Evolutionary conservation across 1,140 invertebrate species (phyloP).

Genomic region (Lethrus apterus): DNA sequence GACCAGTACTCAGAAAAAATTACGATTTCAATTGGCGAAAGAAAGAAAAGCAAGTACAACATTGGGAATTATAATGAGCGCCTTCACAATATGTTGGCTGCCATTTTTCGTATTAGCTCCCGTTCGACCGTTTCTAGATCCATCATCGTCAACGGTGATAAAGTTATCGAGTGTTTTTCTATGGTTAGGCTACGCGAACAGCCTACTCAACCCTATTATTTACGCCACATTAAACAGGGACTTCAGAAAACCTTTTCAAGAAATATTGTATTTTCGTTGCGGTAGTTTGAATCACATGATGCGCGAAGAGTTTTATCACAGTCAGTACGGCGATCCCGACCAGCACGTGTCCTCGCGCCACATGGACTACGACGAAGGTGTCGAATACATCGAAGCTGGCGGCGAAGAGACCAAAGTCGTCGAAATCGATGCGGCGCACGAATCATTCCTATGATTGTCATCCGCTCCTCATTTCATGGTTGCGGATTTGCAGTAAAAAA

Average conservation of each 20-base stretch:
- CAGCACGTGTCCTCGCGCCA: conserved; percentile 41
- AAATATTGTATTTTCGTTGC: conserved; percentile 82
- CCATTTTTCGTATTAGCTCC: conserved; percentile 93
- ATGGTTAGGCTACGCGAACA: conserved; percentile 92
- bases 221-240: conserved; percentile 88
- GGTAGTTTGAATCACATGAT: conserved; percentile 84
- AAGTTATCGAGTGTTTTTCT: conserved; percentile 63
- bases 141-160: conserved; percentile 50
- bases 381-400: conserved; percentile 52
- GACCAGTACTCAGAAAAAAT: conserved; percentile 58
- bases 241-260: conserved; percentile 87
- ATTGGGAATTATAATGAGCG: conserved; percentile 94
- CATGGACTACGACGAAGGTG: conserved; percentile 49
- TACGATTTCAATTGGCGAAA: conserved; percentile 74
- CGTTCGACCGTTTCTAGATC: conserved; percentile 72
- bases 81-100: conserved; percentile 94
- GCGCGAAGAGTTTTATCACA: conserved; percentile 87
- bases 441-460: conserved; percentile 55
- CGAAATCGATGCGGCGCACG: conserved; percentile 41
- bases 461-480: no score
- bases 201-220: conserved; percentile 86
- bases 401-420: conserved; percentile 48
- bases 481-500: no score
- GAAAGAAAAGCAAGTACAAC: conserved; percentile 93
- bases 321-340: conserved; percentile 77